Evolutionary conservation across 1,140 invertebrate species (phyloP).

Genomic region (Coelopa frigida): DNA sequence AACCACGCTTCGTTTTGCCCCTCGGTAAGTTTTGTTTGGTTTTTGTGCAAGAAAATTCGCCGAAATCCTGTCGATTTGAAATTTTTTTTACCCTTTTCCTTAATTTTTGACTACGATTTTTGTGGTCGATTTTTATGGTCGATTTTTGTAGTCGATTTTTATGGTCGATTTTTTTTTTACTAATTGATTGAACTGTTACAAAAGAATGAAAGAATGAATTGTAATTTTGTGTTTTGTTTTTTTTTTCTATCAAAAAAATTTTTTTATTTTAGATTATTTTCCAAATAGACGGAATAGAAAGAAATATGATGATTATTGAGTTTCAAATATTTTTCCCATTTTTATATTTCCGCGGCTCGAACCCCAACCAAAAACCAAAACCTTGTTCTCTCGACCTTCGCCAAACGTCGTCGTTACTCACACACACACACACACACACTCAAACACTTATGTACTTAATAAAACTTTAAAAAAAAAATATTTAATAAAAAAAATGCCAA

Average conservation of each 20-base stretch:
- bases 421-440: constrained; percentile 3
- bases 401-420: not conserved
- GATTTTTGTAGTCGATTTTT: not conserved
- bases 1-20: constrained; percentile 39
- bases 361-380: not conserved
- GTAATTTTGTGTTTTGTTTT: not conserved
- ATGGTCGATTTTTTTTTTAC: constrained; percentile 1
- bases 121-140: too few species aligned
- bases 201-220: not conserved
- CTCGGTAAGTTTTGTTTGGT: constrained; percentile 31
- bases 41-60: constrained; percentile 6
- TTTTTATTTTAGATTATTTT: constrained; percentile 40
- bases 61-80: constrained; percentile 3
- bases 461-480: not conserved
- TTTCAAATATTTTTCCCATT: constrained; percentile 12
- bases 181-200: not conserved
- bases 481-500: not conserved
- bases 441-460: constrained; percentile 1
- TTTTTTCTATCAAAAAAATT: not conserved
- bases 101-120: constrained; percentile 4
- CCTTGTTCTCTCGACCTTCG: not conserved
- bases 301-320: constrained; percentile 37
- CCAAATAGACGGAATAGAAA: constrained; percentile 43
- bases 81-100: not conserved
- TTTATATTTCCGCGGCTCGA: constrained; percentile 8